These are phyloP conservation scores for Macropus fuliginosus DNA, from an alignment of 2,797 vertebrate species.

Conservation along the genomic window DNA sequence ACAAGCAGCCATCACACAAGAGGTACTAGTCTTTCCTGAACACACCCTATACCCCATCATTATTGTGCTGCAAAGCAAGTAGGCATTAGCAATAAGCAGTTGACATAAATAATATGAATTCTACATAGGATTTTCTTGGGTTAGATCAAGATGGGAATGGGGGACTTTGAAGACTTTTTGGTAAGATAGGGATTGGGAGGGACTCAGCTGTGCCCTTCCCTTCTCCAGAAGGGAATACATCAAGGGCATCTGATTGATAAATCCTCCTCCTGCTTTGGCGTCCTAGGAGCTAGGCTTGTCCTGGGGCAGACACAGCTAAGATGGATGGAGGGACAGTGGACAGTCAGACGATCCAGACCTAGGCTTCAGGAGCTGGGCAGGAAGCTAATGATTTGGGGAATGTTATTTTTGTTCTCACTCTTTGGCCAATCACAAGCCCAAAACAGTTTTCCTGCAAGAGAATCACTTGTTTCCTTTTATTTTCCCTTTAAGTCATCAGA, in stretches of 20 bases:
- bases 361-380: neutral
- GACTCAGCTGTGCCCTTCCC: neutral
- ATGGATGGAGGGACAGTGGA: neutral
- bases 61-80: neutral
- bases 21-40: too few species aligned
- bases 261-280: neutral
- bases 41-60: neutral
- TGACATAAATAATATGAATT: neutral
- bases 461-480: neutral
- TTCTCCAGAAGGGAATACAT: neutral
- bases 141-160: neutral
- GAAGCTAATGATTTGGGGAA: neutral
- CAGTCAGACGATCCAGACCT: neutral
- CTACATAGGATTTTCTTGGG: neutral
- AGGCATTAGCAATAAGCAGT: neutral
- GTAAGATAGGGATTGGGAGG: neutral
- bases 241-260: neutral
- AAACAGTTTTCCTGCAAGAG: neutral
- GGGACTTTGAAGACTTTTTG: neutral
- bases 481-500: neutral
- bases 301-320: neutral
- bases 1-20: too few species aligned
- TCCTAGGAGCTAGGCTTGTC: neutral
- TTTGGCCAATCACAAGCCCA: too few species aligned
- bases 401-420: too few species aligned